Conservation (phyloP, 2,113 vertebrate genomes). For the Coracopsis vasa region DNA sequence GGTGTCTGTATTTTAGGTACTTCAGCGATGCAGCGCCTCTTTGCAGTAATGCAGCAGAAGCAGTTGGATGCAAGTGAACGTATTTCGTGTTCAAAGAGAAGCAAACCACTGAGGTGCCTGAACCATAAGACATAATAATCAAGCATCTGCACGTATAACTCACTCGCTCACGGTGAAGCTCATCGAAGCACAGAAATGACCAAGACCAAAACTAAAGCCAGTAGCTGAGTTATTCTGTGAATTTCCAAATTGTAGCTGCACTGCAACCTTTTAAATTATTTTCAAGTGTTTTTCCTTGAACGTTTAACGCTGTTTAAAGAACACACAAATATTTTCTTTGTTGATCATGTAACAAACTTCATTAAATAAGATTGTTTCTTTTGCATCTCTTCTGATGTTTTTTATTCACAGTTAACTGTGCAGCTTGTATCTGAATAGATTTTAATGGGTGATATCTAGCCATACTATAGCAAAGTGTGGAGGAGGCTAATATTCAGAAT, state of each 20-base stretch:
- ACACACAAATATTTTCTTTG: not conserved
- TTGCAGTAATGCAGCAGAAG: not conserved
- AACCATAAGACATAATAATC: not conserved
- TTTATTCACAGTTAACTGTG: not conserved
- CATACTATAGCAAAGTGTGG: not conserved
- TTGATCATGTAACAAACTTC: not conserved
- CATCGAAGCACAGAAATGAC: not conserved
- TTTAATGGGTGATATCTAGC: not conserved
- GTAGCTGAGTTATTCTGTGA: not conserved
- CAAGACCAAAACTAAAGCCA: not conserved
- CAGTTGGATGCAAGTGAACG: not conserved
- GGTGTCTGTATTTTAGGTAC: accelerated
- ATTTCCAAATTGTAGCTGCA: not conserved
- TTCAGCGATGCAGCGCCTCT: not conserved
- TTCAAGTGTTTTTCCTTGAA: not conserved
- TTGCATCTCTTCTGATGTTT: not conserved
- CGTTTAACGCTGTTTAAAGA: not conserved
- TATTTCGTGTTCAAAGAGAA: not conserved
- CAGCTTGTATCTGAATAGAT: not conserved
- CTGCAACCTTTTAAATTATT: not conserved
- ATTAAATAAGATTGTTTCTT: not conserved
- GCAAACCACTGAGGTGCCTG: not conserved
- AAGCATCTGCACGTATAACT: not conserved
- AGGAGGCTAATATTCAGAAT: not conserved
- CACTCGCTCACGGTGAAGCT: not conserved